Conservation (phyloP, 2,113 vertebrate species). For the Halcyon senegalensis region DNA sequence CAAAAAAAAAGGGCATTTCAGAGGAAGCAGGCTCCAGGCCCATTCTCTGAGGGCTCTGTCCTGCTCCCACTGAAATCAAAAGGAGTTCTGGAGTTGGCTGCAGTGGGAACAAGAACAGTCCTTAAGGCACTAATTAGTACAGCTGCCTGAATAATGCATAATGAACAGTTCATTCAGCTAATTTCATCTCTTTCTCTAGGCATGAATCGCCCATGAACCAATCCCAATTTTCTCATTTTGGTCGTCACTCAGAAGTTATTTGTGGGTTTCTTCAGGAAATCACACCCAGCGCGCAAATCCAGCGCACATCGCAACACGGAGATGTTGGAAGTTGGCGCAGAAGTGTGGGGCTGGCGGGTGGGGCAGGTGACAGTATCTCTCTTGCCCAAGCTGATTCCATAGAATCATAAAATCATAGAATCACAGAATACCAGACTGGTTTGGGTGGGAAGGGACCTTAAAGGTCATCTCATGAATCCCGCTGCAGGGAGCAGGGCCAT, state of each 20-base stretch:
- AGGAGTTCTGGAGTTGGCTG: constrained; percentile 54
- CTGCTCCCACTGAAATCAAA: constrained; percentile 50
- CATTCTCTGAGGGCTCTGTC: constrained; percentile 14
- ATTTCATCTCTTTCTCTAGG: constrained; percentile 55
- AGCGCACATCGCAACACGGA: too few relatives aligned
- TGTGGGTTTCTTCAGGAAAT: constrained; percentile 55
- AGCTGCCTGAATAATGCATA: constrained; percentile 67
- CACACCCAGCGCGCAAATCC: neutral
- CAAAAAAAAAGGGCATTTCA: neutral
- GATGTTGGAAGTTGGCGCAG: too few relatives aligned
- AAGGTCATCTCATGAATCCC: too few relatives aligned
- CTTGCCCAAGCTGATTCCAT: neutral
- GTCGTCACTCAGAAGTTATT: constrained; percentile 37
- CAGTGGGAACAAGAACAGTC: constrained; percentile 55
- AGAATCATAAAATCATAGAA: too few relatives aligned
- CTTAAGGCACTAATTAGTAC: constrained; percentile 69
- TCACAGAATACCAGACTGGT: too few relatives aligned
- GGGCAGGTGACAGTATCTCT: neutral
- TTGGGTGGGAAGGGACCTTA: too few relatives aligned
- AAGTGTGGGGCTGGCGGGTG: neutral
- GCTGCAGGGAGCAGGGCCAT: too few relatives aligned
- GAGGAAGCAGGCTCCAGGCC: constrained; percentile 30
- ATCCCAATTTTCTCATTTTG: constrained; percentile 42
- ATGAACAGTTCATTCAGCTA: constrained; percentile 68
- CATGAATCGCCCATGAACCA: constrained; percentile 29